Percentiles rank a stretch among this genome's conserved stretches.
These are phyloP conservation scores for Argyrosomus japonicus DNA, from an alignment of 2,113 vertebrate species.

Conservation along the genomic window DNA sequence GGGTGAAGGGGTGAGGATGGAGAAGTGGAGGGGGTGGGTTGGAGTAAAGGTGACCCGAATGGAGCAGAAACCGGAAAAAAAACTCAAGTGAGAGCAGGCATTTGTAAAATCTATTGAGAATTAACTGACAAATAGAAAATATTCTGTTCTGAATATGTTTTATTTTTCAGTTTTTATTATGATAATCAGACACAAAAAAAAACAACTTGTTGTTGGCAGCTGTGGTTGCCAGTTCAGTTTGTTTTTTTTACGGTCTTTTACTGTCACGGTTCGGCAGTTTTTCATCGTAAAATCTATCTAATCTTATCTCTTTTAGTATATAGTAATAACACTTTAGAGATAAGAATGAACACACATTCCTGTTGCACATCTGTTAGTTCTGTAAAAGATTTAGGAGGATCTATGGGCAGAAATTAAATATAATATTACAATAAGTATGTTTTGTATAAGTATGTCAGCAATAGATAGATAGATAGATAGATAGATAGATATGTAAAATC, in stretches of 20 bases:
- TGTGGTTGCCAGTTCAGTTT: too few species aligned
- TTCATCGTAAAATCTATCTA: too few species aligned
- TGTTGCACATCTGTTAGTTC: neutral
- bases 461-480: too few species aligned
- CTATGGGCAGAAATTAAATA: too few species aligned
- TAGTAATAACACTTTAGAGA: neutral
- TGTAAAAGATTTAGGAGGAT: neutral
- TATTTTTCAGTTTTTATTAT: neutral
- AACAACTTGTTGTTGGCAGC: too few species aligned
- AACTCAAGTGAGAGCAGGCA: conserved; percentile 1
- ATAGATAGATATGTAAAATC: neutral
- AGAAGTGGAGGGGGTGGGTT: neutral
- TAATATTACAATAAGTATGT: too few species aligned
- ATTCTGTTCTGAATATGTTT: neutral
- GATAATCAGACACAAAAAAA: too few species aligned
- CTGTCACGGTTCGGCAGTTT: too few species aligned
- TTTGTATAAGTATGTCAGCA: too few species aligned
- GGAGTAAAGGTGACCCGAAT: neutral
- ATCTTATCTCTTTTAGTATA: too few species aligned
- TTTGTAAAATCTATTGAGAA: neutral
- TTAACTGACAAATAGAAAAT: neutral
- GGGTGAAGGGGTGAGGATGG: conserved; percentile 4
- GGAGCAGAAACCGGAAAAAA: neutral
- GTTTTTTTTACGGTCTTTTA: too few species aligned
- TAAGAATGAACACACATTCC: neutral